phyloP scores from a whole-genome alignment of 2,888 invertebrate genomes.

The Stenotaenia linearis region DNA sequence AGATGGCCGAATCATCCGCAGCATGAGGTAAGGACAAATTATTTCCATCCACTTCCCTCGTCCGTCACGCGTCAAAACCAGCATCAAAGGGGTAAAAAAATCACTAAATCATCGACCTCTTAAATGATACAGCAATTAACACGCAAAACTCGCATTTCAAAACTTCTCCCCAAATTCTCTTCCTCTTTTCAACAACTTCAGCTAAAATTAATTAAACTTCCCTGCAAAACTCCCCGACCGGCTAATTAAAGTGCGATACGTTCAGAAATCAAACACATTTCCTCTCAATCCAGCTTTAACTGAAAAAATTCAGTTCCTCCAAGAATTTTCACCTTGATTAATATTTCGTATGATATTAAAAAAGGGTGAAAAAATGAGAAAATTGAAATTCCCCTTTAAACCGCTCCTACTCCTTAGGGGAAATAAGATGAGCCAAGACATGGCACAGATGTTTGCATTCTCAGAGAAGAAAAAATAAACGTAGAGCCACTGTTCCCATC shows the following conservation, averaged over 20 bases:
- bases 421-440: neutral
- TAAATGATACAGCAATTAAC: neutral
- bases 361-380: neutral
- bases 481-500: neutral
- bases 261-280: neutral
- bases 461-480: neutral
- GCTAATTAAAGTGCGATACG: neutral
- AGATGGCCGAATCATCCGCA: slow-evolving; percentile 88
- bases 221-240: neutral
- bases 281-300: neutral
- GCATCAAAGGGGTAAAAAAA: neutral
- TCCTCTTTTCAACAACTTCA: neutral
- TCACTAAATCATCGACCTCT: neutral
- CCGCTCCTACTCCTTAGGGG: neutral
- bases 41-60: neutral
- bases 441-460: neutral
- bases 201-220: neutral
- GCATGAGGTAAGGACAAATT: slow-evolving; percentile 71
- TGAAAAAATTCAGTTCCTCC: neutral
- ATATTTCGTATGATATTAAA: neutral
- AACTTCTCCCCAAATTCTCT: neutral
- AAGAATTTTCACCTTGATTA: neutral
- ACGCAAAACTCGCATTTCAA: neutral
- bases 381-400: neutral
- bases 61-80: neutral